Evolutionary conservation across 92 coral and sea anemone genomes (phyloP), one percentile per base, ranked within the genome.

Genomic region (Siderastrea siderea): DNA sequence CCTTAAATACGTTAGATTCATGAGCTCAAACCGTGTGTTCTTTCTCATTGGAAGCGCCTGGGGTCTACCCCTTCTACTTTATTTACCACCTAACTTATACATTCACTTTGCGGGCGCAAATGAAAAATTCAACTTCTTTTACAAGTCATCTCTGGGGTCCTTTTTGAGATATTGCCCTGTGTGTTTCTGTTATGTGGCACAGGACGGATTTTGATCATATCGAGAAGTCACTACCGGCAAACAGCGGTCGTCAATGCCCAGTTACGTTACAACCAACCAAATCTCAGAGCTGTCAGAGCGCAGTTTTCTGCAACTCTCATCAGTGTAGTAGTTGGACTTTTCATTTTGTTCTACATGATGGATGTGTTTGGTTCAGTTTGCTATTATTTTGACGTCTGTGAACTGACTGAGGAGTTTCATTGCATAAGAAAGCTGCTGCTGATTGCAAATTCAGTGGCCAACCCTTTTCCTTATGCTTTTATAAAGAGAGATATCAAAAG

Each of bases 401-500:
- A 43, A 3, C 77, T 84, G 14, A 67, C 77, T 2, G 50, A 6
- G 4, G 60, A 47, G 17, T 67, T 75, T 59, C 65, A 45, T 10
- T 66, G 66, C 3, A 58, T 79, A 1, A 79, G 59, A 57, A 61
- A 79, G 47, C 73, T 91, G 4, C 80, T 91, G 38, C 60, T 87
- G 46, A 49, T 86, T 46, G 58, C 87, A 10, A 91, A 91, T 82
- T 86, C 91, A 26, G 91, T 88, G 16, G 91, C 66, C 16, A 87
- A 91, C 55, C 94, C 94, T 16, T 50, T 91, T 52, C 91, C 88
- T 13, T 91, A 91, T 52, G 94, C 91, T 9, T 71, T 91, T 47
- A 75, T 81, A 1, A 91, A 91, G 51, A 55, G 51, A 55, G 94
- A 91, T 46, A 67, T 91, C 72, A 84, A 87, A 14, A 81, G 67